These are phyloP conservation scores for Andrena fulva DNA, from an alignment of 2,888 invertebrate genomes.

Conservation along the genomic window DNA sequence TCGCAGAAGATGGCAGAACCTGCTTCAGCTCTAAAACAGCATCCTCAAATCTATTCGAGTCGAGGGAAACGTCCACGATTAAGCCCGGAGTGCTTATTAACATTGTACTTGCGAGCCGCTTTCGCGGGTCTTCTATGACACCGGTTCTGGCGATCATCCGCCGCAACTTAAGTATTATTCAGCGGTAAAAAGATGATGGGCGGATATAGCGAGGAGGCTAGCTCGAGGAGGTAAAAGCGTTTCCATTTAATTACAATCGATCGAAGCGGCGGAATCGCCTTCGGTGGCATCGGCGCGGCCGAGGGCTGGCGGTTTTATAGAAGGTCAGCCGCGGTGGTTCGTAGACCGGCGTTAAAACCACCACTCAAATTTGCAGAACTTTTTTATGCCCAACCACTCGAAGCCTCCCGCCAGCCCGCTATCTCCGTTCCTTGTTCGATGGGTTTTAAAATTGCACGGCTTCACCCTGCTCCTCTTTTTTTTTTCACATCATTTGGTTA, in stretches of 20 bases:
- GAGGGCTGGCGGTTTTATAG: slow-evolving; percentile 72
- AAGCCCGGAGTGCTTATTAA: slow-evolving; percentile 16
- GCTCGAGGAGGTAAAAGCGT: slow-evolving; percentile 64
- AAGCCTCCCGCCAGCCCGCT: slow-evolving; percentile 46
- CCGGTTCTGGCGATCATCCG: slow-evolving; percentile 8
- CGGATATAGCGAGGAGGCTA: slow-evolving; percentile 28
- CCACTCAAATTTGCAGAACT: slow-evolving; percentile 78
- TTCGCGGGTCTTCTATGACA: slow-evolving; percentile 3
- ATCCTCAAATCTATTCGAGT: slow-evolving; percentile 23
- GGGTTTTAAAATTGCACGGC: slow-evolving; percentile 57
- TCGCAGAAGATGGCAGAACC: background rate
- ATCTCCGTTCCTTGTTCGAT: slow-evolving; percentile 33
- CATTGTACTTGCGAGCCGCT: background rate
- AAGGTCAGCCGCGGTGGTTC: slow-evolving; percentile 69
- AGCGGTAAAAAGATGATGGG: slow-evolving; percentile 53
- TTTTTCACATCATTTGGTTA: slow-evolving; percentile 61
- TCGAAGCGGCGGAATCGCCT: slow-evolving; percentile 74
- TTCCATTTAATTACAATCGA: slow-evolving; percentile 81
- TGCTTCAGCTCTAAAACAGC: slow-evolving; percentile 2
- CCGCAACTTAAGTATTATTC: slow-evolving; percentile 63
- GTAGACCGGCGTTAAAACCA: slow-evolving; percentile 72
- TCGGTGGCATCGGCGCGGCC: slow-evolving; percentile 65
- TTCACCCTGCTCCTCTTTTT: background rate
- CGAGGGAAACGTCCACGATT: slow-evolving; percentile 5
- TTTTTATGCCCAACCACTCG: slow-evolving; percentile 67